These are phyloP conservation scores for Stenodema calcarata DNA, from an alignment of 2,888 invertebrate genomes.

Conservation along the genomic window DNA sequence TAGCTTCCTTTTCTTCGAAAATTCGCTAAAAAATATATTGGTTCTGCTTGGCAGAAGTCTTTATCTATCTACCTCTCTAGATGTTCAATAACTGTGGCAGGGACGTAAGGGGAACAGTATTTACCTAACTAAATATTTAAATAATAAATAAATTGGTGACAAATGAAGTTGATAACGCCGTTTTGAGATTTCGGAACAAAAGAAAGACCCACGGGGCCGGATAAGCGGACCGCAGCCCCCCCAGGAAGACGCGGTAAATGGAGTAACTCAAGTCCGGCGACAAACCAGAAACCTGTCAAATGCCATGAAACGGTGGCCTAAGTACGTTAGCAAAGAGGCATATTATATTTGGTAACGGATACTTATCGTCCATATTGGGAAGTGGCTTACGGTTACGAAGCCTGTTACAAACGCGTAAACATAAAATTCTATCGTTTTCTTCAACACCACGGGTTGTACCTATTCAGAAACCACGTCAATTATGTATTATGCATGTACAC, in stretches of 20 bases:
- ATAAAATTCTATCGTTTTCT: too few species aligned
- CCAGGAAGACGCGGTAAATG: neutral
- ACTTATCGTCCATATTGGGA: neutral
- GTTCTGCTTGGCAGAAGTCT: too few species aligned
- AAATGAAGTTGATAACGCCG: neutral
- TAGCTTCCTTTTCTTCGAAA: too few species aligned
- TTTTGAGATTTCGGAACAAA: neutral
- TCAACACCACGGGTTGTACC: too few species aligned
- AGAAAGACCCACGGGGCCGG: neutral
- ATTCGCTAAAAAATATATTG: too few species aligned
- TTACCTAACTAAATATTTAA: too few species aligned
- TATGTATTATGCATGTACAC: too few species aligned
- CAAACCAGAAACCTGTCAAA: constrained; percentile 36
- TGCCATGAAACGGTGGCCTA: constrained; percentile 23
- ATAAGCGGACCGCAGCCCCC: neutral
- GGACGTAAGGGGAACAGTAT: too few species aligned
- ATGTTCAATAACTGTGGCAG: too few species aligned
- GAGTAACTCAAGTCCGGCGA: neutral
- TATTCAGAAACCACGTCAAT: too few species aligned
- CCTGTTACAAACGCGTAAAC: neutral
- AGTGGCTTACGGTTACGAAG: neutral
- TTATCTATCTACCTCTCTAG: too few species aligned
- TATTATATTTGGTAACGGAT: constrained; percentile 33
- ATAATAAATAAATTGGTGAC: too few species aligned
- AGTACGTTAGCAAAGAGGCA: constrained; percentile 38